Evolutionary conservation across 2,888 invertebrate genomes (phyloP), one percentile per base, ranked within the genome.

Genomic region (Nasonia oneida): DNA sequence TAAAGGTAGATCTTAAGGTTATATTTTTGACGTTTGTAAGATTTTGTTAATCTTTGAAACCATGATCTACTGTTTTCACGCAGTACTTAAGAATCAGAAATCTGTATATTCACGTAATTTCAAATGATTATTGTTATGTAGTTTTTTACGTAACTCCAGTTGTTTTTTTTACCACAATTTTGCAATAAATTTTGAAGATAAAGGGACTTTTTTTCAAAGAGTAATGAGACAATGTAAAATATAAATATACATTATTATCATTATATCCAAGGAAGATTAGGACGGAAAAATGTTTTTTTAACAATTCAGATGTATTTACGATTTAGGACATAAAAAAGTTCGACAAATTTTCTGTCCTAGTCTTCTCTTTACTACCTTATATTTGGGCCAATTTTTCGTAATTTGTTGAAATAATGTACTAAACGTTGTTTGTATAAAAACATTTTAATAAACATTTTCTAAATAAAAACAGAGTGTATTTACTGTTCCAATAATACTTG

Each of bases 341-440:
- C 2, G 6, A 47, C 47, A 47, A 47, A 47, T 53, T 18, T 5
- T 53, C 10, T 23, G 23, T 8, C 18, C 23, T 61, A 18, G 23
- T 23, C 10, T 61, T 61, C 23, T 61, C 18, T 23, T 23, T 61
- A 18, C 10, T 61, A 61, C 61, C 23, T 57, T 37, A 29, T 3
- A 53, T 18, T 53, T 33, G 12, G 4, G 18, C 3, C 53, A 50
- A 3, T 50, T 14, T 74, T 23, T 50, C 8, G 15, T 23, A 50
- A 50, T 53, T 75, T 75, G 18, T 57, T 8, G 57, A 57, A 57
- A 76, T 18, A 39, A 42, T 71, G 8, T n/a, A 71, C 39, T 47
- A 23, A 74, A 50, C 10, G 39, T 71, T 71, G 3, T 6, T 37
- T 42, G n/a, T 71, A 39, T 39, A 71, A 71, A 71, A 39, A 8